phyloP scores from a whole-genome alignment of 2,888 invertebrate species.

The Cetonia aurata region DNA sequence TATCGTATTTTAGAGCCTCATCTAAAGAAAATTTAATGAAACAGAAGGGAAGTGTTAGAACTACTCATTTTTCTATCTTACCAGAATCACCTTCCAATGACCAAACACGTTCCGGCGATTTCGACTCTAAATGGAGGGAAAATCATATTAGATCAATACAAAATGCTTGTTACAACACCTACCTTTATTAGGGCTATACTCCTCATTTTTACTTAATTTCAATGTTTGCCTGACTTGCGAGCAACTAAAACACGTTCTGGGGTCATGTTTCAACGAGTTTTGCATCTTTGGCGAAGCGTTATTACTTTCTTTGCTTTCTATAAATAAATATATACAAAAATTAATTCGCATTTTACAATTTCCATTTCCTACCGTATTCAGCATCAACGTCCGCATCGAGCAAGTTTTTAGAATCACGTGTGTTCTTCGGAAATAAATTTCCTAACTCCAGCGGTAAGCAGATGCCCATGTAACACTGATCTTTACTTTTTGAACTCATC shows the following conservation, averaged over 20 bases:
- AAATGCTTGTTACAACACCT: not conserved
- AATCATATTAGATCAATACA: too few species aligned
- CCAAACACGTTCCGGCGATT: slow-evolving; percentile 13
- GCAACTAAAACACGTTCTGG: slow-evolving; percentile 51
- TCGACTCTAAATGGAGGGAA: slow-evolving; percentile 2
- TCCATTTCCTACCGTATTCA: slow-evolving; percentile 21
- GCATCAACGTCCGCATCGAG: slow-evolving; percentile 43
- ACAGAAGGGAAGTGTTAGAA: not conserved
- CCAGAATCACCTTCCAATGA: slow-evolving; percentile 22
- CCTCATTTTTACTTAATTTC: slow-evolving; percentile 16
- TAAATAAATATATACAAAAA: slow-evolving; percentile 8
- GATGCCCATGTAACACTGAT: slow-evolving; percentile 78
- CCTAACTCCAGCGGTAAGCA: slow-evolving; percentile 77
- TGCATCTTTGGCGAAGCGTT: slow-evolving; percentile 41
- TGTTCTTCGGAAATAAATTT: slow-evolving; percentile 75
- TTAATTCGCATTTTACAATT: slow-evolving; percentile 13
- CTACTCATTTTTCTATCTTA: not conserved
- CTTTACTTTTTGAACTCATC: slow-evolving; percentile 59
- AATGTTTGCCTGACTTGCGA: slow-evolving; percentile 46
- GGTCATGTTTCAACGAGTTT: slow-evolving; percentile 48
- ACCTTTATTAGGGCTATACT: slow-evolving; percentile 33
- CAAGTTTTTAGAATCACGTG: slow-evolving; percentile 49
- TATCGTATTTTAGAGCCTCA: slow-evolving; percentile 63
- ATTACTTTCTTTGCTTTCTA: slow-evolving; percentile 20
- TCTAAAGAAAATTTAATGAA: slow-evolving; percentile 27